Percentiles rank a stretch among this genome's conserved stretches.
Evolutionary conservation across 2,888 invertebrate genomes (phyloP).

Genomic region (Hanleya hanleyi): DNA sequence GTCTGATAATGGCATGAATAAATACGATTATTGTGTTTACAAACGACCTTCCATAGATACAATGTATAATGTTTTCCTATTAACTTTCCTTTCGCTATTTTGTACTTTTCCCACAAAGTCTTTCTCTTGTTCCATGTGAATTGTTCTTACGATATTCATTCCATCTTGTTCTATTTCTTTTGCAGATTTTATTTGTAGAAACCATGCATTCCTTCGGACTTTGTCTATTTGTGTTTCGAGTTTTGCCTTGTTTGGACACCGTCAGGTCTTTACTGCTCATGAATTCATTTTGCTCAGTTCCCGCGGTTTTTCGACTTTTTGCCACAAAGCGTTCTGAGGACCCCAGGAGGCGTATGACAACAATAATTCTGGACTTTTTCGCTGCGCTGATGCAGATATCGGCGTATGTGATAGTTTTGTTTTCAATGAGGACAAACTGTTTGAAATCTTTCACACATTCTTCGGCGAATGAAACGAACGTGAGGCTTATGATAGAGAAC

Average conservation of each 20-base stretch:
- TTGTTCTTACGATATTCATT: too few species aligned
- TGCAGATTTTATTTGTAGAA: conserved; percentile 43
- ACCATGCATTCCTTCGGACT: conserved; percentile 52
- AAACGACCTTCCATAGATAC: neutral
- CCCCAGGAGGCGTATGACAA: conserved; percentile 43
- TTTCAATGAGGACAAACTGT: conserved; percentile 46
- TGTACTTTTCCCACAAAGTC: conserved; percentile 75
- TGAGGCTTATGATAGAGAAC: neutral
- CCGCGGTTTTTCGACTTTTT: conserved; percentile 57
- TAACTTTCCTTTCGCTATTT: neutral
- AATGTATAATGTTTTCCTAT: neutral
- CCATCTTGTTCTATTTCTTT: too few species aligned
- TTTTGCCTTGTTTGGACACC: conserved; percentile 62
- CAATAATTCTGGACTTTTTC: conserved; percentile 56
- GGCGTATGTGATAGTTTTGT: conserved; percentile 55
- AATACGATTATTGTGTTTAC: too few species aligned
- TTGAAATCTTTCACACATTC: neutral
- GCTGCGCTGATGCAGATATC: conserved; percentile 62
- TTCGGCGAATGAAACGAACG: neutral
- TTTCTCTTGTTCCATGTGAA: neutral
- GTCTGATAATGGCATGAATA: too few species aligned
- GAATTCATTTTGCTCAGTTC: conserved; percentile 59
- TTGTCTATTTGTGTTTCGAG: conserved; percentile 61
- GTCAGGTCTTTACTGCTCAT: conserved; percentile 60
- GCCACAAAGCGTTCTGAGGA: conserved; percentile 58